phyloP scores from a whole-genome alignment of 64 coral and sea anemone species.

The Dendrophyllia cribrosa region DNA sequence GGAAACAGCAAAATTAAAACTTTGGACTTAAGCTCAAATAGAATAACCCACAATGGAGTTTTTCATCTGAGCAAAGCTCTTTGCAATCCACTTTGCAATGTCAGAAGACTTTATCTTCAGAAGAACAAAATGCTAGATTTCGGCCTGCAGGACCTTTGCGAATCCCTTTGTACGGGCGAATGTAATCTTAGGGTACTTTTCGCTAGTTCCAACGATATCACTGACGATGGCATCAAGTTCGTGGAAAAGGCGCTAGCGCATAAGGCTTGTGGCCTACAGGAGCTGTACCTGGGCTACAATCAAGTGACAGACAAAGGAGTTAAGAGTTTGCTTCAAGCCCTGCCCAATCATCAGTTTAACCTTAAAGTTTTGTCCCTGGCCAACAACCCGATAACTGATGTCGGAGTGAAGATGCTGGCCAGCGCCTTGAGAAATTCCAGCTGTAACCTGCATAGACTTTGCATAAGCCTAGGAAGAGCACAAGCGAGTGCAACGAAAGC shows the following conservation, averaged over 20 bases:
- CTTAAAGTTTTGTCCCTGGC: constrained; percentile 36
- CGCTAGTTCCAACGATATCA: constrained; percentile 34
- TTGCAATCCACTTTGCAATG: constrained; percentile 10
- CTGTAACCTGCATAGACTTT: constrained; percentile 28
- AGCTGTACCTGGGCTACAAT: constrained; percentile 44
- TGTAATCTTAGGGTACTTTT: constrained; percentile 27
- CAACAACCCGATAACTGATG: constrained; percentile 41
- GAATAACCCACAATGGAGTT: constrained; percentile 48
- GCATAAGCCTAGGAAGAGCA: constrained; percentile 12
- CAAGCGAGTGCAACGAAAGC: not conserved
- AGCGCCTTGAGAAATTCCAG: constrained; percentile 44
- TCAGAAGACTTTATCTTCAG: constrained; percentile 23
- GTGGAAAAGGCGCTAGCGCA: constrained; percentile 23
- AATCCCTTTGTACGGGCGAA: not conserved
- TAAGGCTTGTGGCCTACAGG: constrained; percentile 20
- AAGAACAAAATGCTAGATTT: constrained; percentile 48
- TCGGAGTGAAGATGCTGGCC: constrained; percentile 38
- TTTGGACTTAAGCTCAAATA: constrained; percentile 43
- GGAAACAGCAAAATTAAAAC: constrained; percentile 38
- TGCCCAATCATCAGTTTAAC: constrained; percentile 30
- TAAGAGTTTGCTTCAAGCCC: constrained; percentile 26
- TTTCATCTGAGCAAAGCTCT: constrained; percentile 20
- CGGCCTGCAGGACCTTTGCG: constrained; percentile 30
- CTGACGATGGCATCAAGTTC: constrained; percentile 30
- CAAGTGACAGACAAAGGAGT: constrained; percentile 48